Evolutionary conservation across 1,140 invertebrate species (phyloP).

Genomic region (Melanaphis sacchari): DNA sequence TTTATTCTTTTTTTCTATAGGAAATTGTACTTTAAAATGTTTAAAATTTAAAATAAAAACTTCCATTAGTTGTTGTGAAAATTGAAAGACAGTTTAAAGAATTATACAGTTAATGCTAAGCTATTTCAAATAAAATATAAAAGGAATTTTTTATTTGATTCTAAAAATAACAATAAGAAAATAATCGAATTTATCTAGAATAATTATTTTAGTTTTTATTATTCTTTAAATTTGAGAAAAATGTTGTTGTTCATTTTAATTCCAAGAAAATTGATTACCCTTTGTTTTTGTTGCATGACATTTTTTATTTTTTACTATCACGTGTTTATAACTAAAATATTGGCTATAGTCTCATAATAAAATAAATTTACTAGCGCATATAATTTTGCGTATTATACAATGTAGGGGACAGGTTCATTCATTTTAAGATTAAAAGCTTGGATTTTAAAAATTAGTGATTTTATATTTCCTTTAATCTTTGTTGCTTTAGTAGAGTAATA

Average conservation of each 20-base stretch:
- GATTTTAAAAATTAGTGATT: neutral
- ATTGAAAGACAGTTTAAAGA: neutral
- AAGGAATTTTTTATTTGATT: neutral
- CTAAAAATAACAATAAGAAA: neutral
- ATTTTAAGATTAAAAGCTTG: neutral
- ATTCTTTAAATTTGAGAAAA: neutral
- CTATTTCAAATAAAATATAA: neutral
- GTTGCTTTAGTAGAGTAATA: neutral
- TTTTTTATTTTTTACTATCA: too few species aligned
- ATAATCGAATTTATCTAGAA: neutral
- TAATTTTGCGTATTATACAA: neutral
- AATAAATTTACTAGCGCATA: neutral
- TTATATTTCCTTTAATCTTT: neutral
- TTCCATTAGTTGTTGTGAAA: neutral
- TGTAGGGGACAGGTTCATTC: neutral
- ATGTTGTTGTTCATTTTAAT: too few species aligned
- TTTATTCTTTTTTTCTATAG: neutral
- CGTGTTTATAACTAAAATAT: neutral
- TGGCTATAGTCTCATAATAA: neutral
- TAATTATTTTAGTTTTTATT: neutral
- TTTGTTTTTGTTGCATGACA: too few species aligned
- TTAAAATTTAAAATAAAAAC: neutral
- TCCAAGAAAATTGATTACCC: too few species aligned
- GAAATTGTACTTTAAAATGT: neutral
- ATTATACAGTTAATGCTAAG: neutral